A percentile compares a stretch with the other conserved stretches of the same genome.
phyloP scores from a whole-genome alignment of 1,140 invertebrate genomes.

The Trichoplusia ni region DNA sequence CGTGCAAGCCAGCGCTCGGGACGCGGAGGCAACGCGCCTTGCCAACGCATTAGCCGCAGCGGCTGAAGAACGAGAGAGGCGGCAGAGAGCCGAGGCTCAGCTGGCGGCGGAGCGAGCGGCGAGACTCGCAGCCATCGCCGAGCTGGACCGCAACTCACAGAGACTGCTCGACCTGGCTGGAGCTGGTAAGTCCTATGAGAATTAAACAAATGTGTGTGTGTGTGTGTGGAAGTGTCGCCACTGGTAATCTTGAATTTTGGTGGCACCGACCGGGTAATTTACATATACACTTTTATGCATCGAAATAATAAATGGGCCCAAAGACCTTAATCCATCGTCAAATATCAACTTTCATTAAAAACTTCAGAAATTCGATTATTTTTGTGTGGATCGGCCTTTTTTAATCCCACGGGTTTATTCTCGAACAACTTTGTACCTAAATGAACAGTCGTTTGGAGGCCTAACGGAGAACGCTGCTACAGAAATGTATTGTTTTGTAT shows the following conservation, averaged over 20 bases:
- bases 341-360: no score
- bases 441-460: neutral
- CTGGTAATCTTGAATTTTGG: no score
- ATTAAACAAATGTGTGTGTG: no score
- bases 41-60: conserved; percentile 80
- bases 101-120: conserved; percentile 86
- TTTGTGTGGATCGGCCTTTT: no score
- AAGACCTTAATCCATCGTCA: no score
- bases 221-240: no score
- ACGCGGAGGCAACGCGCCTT: conserved; percentile 83
- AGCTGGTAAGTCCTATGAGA: conserved; percentile 51
- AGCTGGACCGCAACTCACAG: conserved; percentile 87
- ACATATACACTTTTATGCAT: no score
- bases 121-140: conserved; percentile 86
- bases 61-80: conserved; percentile 58
- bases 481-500: neutral
- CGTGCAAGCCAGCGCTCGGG: conserved; percentile 86
- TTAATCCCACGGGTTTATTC: no score
- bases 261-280: no score
- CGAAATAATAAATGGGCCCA: no score
- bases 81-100: conserved; percentile 77
- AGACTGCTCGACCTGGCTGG: conserved; percentile 86
- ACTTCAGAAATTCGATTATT: no score
- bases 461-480: neutral
- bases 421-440: no score